phyloP scores from a whole-genome alignment of 2,113 vertebrate species.

The Hylia prasina region DNA sequence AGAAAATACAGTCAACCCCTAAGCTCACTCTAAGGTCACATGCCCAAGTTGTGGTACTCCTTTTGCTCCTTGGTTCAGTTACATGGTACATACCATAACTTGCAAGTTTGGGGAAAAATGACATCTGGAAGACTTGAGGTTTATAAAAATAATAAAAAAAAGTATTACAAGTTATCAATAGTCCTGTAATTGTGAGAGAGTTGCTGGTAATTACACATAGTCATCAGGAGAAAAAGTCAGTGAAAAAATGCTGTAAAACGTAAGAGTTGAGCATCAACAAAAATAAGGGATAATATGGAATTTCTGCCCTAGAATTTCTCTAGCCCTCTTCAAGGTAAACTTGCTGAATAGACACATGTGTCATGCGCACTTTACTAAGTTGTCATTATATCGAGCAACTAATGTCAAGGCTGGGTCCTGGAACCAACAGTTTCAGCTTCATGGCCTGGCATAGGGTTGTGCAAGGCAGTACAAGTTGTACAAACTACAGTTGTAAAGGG shows the following conservation, averaged over 20 bases:
- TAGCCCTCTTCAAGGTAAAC: background rate
- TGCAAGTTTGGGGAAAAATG: background rate
- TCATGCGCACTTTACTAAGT: background rate
- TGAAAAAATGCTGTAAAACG: background rate
- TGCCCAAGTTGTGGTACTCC: no score
- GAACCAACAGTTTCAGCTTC: background rate
- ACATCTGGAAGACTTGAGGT: background rate
- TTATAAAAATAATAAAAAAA: background rate
- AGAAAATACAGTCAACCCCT: background rate
- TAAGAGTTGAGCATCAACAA: background rate
- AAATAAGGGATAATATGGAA: background rate
- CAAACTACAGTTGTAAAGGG: background rate
- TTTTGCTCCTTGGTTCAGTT: background rate
- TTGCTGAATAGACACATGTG: background rate
- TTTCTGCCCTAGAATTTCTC: background rate
- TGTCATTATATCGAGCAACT: background rate
- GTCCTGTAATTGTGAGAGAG: background rate
- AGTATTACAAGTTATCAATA: background rate
- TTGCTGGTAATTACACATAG: background rate
- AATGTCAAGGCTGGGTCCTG: background rate
- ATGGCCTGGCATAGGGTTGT: fast-evolving
- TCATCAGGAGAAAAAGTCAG: background rate
- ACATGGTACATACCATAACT: background rate
- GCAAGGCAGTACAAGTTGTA: background rate
- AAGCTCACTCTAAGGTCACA: background rate